Evolutionary conservation across 2,797 vertebrate species (phyloP).

Genomic region (Pangasius djambal): DNA sequence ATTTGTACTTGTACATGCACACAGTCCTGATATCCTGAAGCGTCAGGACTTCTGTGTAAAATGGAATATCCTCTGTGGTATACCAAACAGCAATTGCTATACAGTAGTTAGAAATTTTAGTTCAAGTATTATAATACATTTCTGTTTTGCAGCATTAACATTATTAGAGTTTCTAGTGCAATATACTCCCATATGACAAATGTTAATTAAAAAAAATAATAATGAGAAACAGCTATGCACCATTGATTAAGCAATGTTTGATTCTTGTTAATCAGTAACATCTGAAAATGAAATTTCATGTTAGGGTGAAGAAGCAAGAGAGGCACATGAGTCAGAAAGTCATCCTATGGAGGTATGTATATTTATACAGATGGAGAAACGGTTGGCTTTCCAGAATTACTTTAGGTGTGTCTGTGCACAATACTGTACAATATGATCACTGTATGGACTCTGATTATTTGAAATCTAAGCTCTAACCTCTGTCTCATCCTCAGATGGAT

Average conservation of each 20-base stretch:
- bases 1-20: neutral
- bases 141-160: neutral
- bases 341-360: constrained; percentile 63
- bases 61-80: neutral
- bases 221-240: neutral
- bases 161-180: neutral
- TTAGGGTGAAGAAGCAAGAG: constrained; percentile 53
- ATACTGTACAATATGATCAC: neutral
- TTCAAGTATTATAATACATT: neutral
- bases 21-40: neutral
- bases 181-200: neutral
- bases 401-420: neutral
- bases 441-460: neutral
- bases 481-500: constrained; percentile 67
- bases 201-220: neutral
- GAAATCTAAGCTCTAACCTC: neutral
- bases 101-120: neutral
- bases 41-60: neutral
- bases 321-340: constrained; percentile 45
- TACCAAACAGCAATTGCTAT: neutral
- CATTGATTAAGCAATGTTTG: neutral
- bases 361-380: neutral
- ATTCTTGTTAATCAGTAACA: neutral
- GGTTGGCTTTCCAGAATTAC: neutral
- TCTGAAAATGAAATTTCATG: neutral